phyloP scores from a whole-genome alignment of 2,797 vertebrate genomes.

The Tragopan temminckii region DNA sequence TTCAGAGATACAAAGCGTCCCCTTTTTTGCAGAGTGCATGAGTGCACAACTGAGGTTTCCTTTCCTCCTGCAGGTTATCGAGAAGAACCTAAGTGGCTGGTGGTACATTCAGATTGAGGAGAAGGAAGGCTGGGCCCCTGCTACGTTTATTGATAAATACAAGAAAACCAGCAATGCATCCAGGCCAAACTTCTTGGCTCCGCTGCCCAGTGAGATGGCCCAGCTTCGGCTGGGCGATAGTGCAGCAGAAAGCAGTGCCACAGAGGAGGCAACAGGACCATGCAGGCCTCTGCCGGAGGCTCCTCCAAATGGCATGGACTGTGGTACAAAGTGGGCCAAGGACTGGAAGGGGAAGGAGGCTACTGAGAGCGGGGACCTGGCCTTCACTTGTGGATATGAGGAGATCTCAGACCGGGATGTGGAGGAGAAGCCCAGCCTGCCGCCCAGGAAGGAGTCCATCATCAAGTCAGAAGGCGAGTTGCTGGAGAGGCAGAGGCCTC shows the following conservation, averaged over 20 bases:
- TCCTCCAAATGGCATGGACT: constrained; percentile 83
- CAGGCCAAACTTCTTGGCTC: constrained; percentile 95
- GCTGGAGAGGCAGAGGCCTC: constrained; percentile 87
- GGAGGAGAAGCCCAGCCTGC: constrained; percentile 96
- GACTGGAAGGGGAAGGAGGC: constrained; percentile 90
- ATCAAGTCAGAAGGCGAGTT: constrained; percentile 92
- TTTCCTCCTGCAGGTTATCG: constrained; percentile 88
- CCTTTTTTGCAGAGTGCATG: neutral
- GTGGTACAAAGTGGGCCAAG: constrained; percentile 84
- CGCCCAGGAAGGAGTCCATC: constrained; percentile 94
- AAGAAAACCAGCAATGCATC: constrained; percentile 96
- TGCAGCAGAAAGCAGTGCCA: neutral
- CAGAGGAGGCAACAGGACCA: constrained; percentile 81
- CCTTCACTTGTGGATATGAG: constrained; percentile 75
- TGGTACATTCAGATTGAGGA: constrained; percentile 99
- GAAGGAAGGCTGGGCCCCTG: constrained; percentile 97
- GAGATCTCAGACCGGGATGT: constrained; percentile 75
- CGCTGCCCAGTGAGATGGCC: constrained; percentile 91
- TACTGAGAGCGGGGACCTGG: constrained; percentile 71
- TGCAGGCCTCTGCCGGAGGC: constrained; percentile 94
- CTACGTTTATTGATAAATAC: constrained; percentile 97
- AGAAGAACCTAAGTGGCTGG: constrained; percentile 97
- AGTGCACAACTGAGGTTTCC: neutral
- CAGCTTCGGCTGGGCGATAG: constrained; percentile 86
- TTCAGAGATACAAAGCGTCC: neutral